Percentiles rank a stretch among this genome's conserved stretches.
phyloP scores from a whole-genome alignment of 2,113 vertebrate genomes.

The Todiramphus saurophagus region DNA sequence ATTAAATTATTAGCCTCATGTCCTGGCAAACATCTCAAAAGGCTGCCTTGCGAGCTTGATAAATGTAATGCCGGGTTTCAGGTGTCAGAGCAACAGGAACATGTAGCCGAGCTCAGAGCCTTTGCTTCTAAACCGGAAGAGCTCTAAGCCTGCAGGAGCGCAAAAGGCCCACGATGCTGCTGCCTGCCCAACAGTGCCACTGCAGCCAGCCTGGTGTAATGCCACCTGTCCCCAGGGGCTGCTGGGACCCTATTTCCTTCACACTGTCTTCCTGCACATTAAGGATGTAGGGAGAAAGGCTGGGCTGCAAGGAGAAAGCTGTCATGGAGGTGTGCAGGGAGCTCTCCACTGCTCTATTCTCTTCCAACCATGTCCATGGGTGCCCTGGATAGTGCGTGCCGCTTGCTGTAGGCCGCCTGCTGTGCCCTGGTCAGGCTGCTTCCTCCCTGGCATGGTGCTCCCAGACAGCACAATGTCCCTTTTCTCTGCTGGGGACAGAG shows the following conservation, averaged over 20 bases:
- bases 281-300: background rate
- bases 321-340: background rate
- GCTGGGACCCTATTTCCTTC: background rate
- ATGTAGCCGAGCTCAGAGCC: accelerated
- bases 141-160: background rate
- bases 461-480: background rate
- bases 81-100: conserved; percentile 14
- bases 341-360: background rate
- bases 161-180: background rate
- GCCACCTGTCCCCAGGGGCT: background rate
- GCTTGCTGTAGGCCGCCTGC: background rate
- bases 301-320: background rate
- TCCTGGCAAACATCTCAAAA: conserved; percentile 46
- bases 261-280: background rate
- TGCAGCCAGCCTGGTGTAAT: background rate
- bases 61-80: background rate
- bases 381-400: background rate
- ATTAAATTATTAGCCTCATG: conserved; percentile 59
- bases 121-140: conserved; percentile 29
- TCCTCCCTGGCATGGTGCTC: background rate
- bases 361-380: background rate
- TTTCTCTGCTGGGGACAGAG: background rate
- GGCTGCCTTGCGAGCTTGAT: background rate
- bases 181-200: accelerated
- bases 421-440: background rate